Evolutionary conservation across 1,140 invertebrate species (phyloP).

Genomic region (Drosophila mauritiana): DNA sequence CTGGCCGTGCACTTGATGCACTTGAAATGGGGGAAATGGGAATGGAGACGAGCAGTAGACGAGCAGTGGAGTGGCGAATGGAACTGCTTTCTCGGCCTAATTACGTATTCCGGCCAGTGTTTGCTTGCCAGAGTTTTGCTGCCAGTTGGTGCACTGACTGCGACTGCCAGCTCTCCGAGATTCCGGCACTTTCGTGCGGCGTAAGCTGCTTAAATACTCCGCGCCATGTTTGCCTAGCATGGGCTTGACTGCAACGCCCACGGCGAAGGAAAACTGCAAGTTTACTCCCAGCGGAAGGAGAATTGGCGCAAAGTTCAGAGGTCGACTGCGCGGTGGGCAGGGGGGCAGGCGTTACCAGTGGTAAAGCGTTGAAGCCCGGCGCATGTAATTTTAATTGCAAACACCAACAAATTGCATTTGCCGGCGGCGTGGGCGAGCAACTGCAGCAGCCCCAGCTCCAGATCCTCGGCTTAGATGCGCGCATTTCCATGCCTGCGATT

Average conservation of each 20-base stretch:
- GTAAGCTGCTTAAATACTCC: constrained; percentile 31
- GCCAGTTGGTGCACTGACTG: constrained; percentile 13
- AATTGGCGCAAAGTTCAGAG: constrained; percentile 39
- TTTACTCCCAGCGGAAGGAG: background rate
- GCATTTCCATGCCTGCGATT: constrained; percentile 13
- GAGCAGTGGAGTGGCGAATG: constrained; percentile 9
- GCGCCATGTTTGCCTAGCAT: constrained; percentile 9
- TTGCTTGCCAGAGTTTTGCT: background rate
- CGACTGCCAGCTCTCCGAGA: background rate
- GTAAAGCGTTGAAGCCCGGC: background rate
- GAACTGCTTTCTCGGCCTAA: constrained; percentile 44
- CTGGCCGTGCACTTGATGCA: constrained; percentile 27
- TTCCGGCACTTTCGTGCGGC: background rate
- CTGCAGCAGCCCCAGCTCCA: background rate
- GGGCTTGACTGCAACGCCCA: background rate
- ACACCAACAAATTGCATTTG: constrained; percentile 47
- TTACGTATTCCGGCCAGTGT: constrained; percentile 51
- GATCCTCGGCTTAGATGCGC: background rate
- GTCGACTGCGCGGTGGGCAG: constrained; percentile 2
- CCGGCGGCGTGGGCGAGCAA: constrained; percentile 8
- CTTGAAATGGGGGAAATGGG: constrained; percentile 12
- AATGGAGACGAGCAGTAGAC: background rate
- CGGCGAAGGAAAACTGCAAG: constrained; percentile 1
- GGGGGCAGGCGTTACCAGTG: background rate
- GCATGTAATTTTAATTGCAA: constrained; percentile 47